These are phyloP conservation scores for Poicephalus gulielmi DNA, from an alignment of 2,113 vertebrate species.

Conservation along the genomic window DNA sequence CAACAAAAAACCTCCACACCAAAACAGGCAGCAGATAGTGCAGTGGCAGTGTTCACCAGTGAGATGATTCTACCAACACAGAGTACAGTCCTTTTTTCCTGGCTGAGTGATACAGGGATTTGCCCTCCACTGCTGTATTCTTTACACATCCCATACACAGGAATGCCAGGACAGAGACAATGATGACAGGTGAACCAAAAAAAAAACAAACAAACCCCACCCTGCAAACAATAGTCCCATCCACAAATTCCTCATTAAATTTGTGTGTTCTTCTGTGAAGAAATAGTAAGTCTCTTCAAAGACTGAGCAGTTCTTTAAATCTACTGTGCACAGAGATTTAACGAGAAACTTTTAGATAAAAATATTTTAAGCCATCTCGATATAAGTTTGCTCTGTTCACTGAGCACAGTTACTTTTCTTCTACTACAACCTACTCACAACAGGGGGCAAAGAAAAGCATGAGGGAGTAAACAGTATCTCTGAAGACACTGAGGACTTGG, in stretches of 20 bases:
- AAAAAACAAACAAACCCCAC: background rate
- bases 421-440: background rate
- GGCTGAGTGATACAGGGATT: background rate
- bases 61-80: background rate
- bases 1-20: background rate
- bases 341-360: background rate
- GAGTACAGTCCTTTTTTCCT: background rate
- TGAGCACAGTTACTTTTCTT: background rate
- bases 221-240: background rate
- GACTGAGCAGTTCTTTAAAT: background rate
- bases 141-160: background rate
- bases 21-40: background rate
- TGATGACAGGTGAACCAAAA: background rate
- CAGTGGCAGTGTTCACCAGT: background rate
- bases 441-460: background rate
- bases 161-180: background rate
- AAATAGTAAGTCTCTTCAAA: background rate
- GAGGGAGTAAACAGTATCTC: background rate
- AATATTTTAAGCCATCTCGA: background rate
- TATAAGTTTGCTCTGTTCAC: background rate
- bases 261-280: background rate
- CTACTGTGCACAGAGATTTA: background rate
- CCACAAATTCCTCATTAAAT: background rate
- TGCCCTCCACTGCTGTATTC: background rate
- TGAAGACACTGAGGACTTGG: background rate